A percentile compares a stretch with the other conserved stretches of the same genome.
phyloP scores from a whole-genome alignment of 2,797 vertebrate genomes.

The Meriones psammophilus region DNA sequence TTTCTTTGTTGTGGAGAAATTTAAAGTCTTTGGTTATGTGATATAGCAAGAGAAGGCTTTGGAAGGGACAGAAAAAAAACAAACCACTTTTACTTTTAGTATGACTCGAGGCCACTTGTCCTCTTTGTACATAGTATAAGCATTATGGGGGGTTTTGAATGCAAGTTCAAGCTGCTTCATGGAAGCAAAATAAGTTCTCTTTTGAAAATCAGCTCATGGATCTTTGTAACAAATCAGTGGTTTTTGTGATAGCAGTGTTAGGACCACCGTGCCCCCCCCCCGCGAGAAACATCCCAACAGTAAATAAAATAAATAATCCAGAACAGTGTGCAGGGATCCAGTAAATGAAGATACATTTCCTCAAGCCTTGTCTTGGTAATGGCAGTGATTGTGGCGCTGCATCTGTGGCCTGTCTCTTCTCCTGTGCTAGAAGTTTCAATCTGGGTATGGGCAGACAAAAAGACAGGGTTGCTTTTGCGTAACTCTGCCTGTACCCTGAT shows the following conservation, averaged over 20 bases:
- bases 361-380: background rate
- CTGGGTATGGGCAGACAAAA: background rate
- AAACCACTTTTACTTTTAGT: background rate
- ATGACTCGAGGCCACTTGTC: background rate
- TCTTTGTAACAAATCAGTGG: background rate
- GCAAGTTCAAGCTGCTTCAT: background rate
- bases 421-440: background rate
- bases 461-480: background rate
- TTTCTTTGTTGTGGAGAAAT: constrained; percentile 5
- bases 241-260: background rate
- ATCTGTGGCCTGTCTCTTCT: background rate
- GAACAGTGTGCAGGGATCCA: background rate
- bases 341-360: background rate
- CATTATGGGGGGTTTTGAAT: background rate
- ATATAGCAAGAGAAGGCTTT: background rate
- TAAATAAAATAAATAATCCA: background rate
- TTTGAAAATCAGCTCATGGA: background rate
- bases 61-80: background rate
- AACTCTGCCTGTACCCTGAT: background rate
- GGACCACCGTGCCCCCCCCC: fast-evolving
- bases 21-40: background rate
- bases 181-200: background rate
- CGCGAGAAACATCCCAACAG: background rate
- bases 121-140: background rate
- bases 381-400: background rate